Percentiles rank a stretch among this genome's conserved stretches.
Conservation (phyloP, 2,888 invertebrate genomes). For the Altica lythri region DNA sequence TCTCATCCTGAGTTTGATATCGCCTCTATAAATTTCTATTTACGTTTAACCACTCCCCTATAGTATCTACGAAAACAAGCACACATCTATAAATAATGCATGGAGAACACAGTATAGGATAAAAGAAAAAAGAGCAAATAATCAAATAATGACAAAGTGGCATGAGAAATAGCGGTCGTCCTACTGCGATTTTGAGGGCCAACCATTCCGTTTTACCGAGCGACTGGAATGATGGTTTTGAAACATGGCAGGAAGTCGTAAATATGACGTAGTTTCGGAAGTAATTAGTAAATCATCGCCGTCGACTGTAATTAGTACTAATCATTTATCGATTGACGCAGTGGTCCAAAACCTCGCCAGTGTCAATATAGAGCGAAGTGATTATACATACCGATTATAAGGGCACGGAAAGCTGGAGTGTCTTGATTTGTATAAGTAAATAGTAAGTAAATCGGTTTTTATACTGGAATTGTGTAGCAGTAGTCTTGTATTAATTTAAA, state of each 20-base stretch:
- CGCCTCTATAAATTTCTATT: too few relatives aligned
- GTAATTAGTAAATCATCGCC: constrained; percentile 53
- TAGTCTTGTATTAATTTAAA: too few relatives aligned
- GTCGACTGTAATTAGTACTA: constrained; percentile 43
- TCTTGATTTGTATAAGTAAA: too few relatives aligned
- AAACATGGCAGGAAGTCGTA: constrained; percentile 46
- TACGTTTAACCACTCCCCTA: too few relatives aligned
- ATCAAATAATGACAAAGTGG: constrained; percentile 12
- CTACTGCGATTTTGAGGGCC: not conserved
- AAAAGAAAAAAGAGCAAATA: constrained; percentile 5
- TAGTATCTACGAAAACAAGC: not conserved
- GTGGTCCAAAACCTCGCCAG: constrained; percentile 18
- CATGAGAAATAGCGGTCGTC: not conserved
- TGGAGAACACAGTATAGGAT: not conserved
- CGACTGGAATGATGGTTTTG: constrained; percentile 35
- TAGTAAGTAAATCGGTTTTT: too few relatives aligned
- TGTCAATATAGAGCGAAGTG: constrained; percentile 10
- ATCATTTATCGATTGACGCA: constrained; percentile 44
- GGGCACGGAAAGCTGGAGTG: too few relatives aligned
- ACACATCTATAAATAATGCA: constrained; percentile 7
- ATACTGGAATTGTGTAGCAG: too few relatives aligned
- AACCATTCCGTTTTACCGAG: constrained; percentile 5
- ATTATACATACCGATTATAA: too few relatives aligned
- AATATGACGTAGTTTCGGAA: constrained; percentile 47
- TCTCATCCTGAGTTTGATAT: too few relatives aligned